Percentiles rank a stretch among this genome's conserved stretches.
These are phyloP conservation scores for Jaculus jaculus DNA, from an alignment of 2,113 vertebrate genomes.

Conservation along the genomic window DNA sequence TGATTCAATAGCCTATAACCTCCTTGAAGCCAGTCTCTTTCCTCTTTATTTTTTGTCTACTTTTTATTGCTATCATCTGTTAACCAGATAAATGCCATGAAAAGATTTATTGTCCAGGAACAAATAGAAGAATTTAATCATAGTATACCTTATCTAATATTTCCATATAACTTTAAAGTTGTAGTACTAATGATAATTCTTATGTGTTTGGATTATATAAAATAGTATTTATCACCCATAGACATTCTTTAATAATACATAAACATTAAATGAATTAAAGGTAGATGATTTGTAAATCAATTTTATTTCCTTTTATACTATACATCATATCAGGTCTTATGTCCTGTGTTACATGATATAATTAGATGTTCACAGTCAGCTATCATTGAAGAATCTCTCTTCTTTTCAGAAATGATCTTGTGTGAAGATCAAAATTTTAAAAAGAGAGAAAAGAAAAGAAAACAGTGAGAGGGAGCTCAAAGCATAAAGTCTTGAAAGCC, in stretches of 20 bases:
- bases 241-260: not conserved
- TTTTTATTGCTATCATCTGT: constrained; percentile 54
- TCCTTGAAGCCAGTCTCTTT: constrained; percentile 34
- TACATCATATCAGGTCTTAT: not conserved
- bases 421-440: not conserved
- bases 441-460: no score
- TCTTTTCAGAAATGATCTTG: rapidly evolving
- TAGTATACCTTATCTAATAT: not conserved
- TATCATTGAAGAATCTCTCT: not conserved
- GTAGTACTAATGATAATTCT: not conserved
- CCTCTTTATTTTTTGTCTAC: not conserved
- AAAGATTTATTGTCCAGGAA: not conserved
- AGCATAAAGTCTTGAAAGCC: not conserved
- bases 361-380: not conserved
- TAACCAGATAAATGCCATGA: constrained; percentile 45
- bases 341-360: not conserved
- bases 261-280: not conserved
- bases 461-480: not conserved
- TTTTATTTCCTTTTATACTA: not conserved
- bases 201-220: not conserved
- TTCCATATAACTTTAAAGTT: constrained; percentile 13
- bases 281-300: not conserved
- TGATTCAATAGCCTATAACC: constrained; percentile 71
- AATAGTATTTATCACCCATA: not conserved
- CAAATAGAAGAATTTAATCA: not conserved